Conservation (phyloP, 1,140 invertebrate genomes). For the Microplitis mediator region DNA sequence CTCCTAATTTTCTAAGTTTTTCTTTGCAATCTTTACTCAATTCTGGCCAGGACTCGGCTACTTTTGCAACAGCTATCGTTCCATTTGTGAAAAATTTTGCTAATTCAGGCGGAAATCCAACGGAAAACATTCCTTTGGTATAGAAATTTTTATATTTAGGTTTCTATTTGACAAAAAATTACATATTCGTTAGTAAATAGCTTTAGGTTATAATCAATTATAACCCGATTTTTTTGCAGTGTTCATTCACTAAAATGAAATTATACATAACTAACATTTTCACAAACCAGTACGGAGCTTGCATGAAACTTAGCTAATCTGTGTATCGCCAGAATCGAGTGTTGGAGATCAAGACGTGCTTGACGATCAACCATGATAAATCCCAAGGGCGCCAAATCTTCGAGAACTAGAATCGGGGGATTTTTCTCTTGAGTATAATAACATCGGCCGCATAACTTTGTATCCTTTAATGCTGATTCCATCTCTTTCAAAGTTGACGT, state of each 20-base stretch:
- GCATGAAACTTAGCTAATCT: constrained; percentile 68
- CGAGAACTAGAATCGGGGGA: constrained; percentile 59
- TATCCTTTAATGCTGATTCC: constrained; percentile 40
- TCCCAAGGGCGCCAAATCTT: constrained; percentile 62
- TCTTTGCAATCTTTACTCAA: constrained; percentile 49
- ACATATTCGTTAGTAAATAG: too few relatives aligned
- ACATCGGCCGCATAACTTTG: constrained; percentile 40
- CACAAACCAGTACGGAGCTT: constrained; percentile 60
- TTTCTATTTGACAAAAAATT: constrained; percentile 43
- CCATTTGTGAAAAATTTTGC: constrained; percentile 40
- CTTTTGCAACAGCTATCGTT: constrained; percentile 39
- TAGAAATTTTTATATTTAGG: constrained; percentile 52
- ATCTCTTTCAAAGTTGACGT: constrained; percentile 48
- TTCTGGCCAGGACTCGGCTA: constrained; percentile 53
- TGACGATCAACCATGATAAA: constrained; percentile 65
- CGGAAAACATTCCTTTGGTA: constrained; percentile 50
- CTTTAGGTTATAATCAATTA: too few relatives aligned
- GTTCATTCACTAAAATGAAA: too few relatives aligned
- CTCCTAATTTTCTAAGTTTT: constrained; percentile 53
- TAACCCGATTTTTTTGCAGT: too few relatives aligned
- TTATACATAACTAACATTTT: constrained; percentile 50
- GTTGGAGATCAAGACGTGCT: constrained; percentile 61
- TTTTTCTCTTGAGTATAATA: constrained; percentile 47
- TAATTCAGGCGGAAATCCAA: constrained; percentile 38
- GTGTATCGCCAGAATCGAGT: constrained; percentile 60